Conservation (phyloP, 2,888 invertebrate genomes). For the Drosophila koepferae region DNA sequence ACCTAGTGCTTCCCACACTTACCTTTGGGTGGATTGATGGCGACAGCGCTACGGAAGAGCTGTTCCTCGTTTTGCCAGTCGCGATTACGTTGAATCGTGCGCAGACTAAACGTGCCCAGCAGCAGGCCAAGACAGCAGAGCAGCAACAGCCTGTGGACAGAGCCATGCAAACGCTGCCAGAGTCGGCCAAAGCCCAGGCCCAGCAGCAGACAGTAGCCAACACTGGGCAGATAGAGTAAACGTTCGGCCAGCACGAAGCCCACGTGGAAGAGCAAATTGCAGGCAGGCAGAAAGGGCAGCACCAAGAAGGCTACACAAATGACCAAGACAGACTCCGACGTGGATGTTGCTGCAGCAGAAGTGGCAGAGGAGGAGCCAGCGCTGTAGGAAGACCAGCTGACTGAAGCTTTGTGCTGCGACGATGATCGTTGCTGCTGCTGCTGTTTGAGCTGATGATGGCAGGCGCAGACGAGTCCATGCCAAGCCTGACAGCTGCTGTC, state of each 20-base stretch:
- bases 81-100: slow-evolving; percentile 92
- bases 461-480: slow-evolving; percentile 86
- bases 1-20: slow-evolving; percentile 35
- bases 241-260: slow-evolving; percentile 99
- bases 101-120: slow-evolving; percentile 89
- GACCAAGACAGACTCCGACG: slow-evolving; percentile 86
- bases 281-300: slow-evolving; percentile 97
- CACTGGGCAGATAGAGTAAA: slow-evolving; percentile 97
- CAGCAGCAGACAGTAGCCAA: slow-evolving; percentile 96
- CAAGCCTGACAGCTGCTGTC: slow-evolving; percentile 89
- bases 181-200: slow-evolving; percentile 89
- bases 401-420: neutral
- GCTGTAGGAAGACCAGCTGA: neutral
- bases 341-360: slow-evolving; percentile 47
- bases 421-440: slow-evolving; percentile 1
- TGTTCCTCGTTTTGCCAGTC: slow-evolving; percentile 98
- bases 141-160: slow-evolving; percentile 70
- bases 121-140: slow-evolving; percentile 86
- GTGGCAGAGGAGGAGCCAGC: slow-evolving; percentile 52
- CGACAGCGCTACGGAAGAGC: slow-evolving; percentile 95
- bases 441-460: slow-evolving; percentile 24
- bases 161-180: slow-evolving; percentile 72
- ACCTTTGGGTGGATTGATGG: slow-evolving; percentile 99
- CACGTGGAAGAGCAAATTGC: slow-evolving; percentile 98
- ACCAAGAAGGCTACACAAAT: slow-evolving; percentile 89